Base-by-base conservation (phyloP, 2,113 vertebrate species). In the Dasyprocta punctata region DNA sequence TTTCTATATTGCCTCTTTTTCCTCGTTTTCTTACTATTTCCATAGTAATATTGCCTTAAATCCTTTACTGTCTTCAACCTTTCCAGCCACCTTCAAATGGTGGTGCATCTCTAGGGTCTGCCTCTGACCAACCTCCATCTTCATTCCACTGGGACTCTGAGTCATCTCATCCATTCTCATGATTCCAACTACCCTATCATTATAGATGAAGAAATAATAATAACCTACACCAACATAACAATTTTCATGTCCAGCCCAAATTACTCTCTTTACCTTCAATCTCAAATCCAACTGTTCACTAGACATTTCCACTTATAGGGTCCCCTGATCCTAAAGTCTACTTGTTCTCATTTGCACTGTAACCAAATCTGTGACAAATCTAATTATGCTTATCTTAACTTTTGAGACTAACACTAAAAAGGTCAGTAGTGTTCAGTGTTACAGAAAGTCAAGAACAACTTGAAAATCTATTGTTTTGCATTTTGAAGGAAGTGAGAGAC, bases 391-490 rank as follows among this genome's bases (percentile, higher is more conserved):
- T 87, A 67, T 86, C 92, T 0, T 60, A 83, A 80, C 41, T 92
- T 38, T 54, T 81, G 49, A 52, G 92, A 65, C 85, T 24, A 65
- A 60, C 65, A 90, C 86, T 89, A 84, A 93, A 86, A 96, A 92
- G 41, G 69, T 97, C 90, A 92, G 20, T 0, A 19, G 84, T 75
- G 65, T 65, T 65, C 85, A 80, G 36, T 54, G 58, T 47, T 12
- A 3, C 38, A 92, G 75, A 75, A 94, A 78, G 92, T 89, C 75
- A 96, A 71, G 63, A 90, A 71, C 0, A 19, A 90, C 24, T 69
- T 85, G 82, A 58, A 84, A 94, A 44, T 56, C 69, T 88, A 47
- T 3, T 44, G 24, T 41, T 56, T 58, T 41, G 49, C 16, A 67
- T 75, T 85, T 90, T 77, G 41, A 26, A 92, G 17, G 86, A 93